Evolutionary conservation across 2,888 invertebrate genomes (phyloP), one percentile per base, ranked within the genome.

Genomic region (Alviniconcha strummeri): DNA sequence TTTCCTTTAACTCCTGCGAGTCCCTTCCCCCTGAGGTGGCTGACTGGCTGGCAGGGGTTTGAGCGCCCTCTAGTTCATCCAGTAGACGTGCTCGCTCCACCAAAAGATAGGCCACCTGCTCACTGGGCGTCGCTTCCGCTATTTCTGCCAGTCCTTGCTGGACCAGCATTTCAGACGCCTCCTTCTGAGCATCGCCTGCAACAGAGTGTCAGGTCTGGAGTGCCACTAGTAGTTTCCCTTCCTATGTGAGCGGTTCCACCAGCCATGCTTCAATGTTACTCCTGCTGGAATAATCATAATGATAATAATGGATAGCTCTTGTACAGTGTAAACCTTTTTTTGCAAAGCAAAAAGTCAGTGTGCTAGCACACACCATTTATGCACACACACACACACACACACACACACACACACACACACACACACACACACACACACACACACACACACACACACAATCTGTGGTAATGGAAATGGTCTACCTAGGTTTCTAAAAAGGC

Each of bases 31-130:
- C 84, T 54, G 84, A 76, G 71, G 84, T 64, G 13, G 81, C 81
- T 67, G 82, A 60, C 11, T 78, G 82, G 78, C 67, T 81, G 79
- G 52, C 76, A n/a, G 76, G 83, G 52, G 80, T 80, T n/a, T 78
- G 69, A 71, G 81, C 91, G 11, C 91, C 92, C 81, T 94, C 94
- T 19, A 95, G 90, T 85, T 94, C 94, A 88, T 94, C 94, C 84
- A 92, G 89, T 55, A 94, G 93, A 67, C 94, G 91, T 4, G 94
- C 93, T 86, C 94, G 89, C 87, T 94, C 94, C 80, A 94, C 94
- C 80, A 94, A 92, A 19, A 94, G 90, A 88, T 93, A 94, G 6
- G 94, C 94, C 83, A 94, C 93, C 92, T 94, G 92, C 88, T 94
- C 94, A 83, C 94, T 93, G 15, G 93, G 91, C 7, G 93, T 91